A percentile compares a stretch with the other conserved stretches of the same genome.
Conservation (phyloP, 2,888 invertebrate species). For the Eupithecia exiguata region DNA sequence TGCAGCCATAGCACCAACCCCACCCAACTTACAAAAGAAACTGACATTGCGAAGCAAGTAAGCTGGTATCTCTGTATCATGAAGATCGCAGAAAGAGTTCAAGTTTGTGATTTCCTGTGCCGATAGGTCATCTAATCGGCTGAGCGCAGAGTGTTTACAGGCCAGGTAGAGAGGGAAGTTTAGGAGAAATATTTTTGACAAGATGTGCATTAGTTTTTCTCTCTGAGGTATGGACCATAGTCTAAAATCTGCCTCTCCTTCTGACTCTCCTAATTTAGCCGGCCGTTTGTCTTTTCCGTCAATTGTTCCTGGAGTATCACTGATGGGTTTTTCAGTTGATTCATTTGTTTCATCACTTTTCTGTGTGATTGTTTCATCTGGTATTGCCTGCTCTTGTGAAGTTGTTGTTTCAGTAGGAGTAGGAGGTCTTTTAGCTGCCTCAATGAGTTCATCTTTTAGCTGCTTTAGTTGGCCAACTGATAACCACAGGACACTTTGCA, state of each 20-base stretch:
- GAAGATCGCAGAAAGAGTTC: slow-evolving; percentile 93
- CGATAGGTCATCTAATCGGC: slow-evolving; percentile 91
- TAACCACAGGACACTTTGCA: slow-evolving; percentile 93
- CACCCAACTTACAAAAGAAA: slow-evolving; percentile 95
- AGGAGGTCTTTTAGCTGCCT: slow-evolving; percentile 64
- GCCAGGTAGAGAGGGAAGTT: slow-evolving; percentile 96
- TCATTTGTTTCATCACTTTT: slow-evolving; percentile 57
- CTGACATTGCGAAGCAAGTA: slow-evolving; percentile 96
- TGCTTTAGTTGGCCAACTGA: slow-evolving; percentile 92
- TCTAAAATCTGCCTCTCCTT: slow-evolving; percentile 54
- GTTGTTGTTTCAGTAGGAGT: slow-evolving; percentile 57
- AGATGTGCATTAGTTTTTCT: slow-evolving; percentile 93
- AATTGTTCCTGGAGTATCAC: slow-evolving; percentile 54
- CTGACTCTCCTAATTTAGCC: slow-evolving; percentile 42
- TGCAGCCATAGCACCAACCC: slow-evolving; percentile 92
- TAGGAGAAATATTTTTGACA: slow-evolving; percentile 93
- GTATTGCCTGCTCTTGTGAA: slow-evolving; percentile 57
- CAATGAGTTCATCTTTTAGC: slow-evolving; percentile 84
- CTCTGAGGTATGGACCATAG: slow-evolving; percentile 92
- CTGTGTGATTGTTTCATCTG: slow-evolving; percentile 49
- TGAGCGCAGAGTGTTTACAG: slow-evolving; percentile 92
- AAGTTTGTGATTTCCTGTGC: slow-evolving; percentile 92
- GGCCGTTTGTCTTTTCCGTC: slow-evolving; percentile 46
- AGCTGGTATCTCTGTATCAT: slow-evolving; percentile 96
- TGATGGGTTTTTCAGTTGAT: slow-evolving; percentile 47